Conservation (phyloP, 1,140 invertebrate genomes). For the Globodera rostochiensis region DNA sequence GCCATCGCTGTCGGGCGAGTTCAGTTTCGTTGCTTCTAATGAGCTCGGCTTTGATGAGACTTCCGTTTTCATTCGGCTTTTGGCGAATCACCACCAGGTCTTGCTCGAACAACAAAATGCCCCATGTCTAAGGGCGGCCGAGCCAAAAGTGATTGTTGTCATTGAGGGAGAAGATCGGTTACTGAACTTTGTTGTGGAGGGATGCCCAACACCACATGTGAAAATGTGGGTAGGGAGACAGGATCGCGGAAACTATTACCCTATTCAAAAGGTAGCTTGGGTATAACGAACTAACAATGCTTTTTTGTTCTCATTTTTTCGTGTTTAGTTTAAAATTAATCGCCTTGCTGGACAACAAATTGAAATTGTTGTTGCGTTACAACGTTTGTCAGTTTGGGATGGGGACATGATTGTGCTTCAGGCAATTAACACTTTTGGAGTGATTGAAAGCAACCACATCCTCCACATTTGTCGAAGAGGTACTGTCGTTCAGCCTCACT, state of each 20-base stretch:
- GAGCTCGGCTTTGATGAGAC: slow-evolving; percentile 28
- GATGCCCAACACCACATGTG: slow-evolving; percentile 6
- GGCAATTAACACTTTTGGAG: slow-evolving; percentile 20
- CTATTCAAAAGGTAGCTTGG: background rate
- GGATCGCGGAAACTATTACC: slow-evolving; percentile 5
- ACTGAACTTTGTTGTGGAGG: slow-evolving; percentile 24
- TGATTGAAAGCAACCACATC: slow-evolving; percentile 18
- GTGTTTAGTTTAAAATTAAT: slow-evolving; percentile 19
- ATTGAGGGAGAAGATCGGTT: background rate
- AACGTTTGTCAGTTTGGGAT: background rate
- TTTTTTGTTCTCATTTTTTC: background rate
- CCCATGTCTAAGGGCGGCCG: background rate
- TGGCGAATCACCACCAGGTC: slow-evolving; percentile 2
- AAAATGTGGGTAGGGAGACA: slow-evolving; percentile 13
- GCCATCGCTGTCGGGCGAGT: slow-evolving; percentile 3
- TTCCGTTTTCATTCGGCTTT: background rate
- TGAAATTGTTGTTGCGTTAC: slow-evolving; percentile 2
- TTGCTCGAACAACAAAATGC: background rate
- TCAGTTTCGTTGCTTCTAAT: slow-evolving; percentile 29
- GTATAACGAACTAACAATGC: background rate
- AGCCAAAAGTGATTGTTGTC: background rate
- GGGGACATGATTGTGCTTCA: slow-evolving; percentile 22
- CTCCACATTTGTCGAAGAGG: background rate
- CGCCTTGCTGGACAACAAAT: slow-evolving; percentile 12
- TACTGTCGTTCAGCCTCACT: background rate